Conservation (phyloP, 2,797 vertebrate species). For the Aythya fuligula region DNA sequence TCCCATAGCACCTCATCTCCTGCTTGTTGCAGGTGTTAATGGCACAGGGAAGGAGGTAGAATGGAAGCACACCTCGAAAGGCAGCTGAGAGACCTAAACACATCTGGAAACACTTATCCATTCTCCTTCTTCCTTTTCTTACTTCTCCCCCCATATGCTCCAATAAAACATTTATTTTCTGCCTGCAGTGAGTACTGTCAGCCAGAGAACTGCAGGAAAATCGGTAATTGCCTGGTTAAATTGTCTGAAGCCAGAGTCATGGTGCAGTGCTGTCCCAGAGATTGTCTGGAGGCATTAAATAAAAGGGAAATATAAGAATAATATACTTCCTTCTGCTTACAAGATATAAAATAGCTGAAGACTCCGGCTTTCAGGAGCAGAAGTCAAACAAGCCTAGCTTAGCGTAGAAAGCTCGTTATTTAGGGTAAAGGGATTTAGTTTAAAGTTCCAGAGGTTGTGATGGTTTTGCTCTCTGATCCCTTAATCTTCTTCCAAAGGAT, state of each 20-base stretch:
- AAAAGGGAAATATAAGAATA: conserved; percentile 14
- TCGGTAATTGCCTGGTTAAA: not conserved
- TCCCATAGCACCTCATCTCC: not conserved
- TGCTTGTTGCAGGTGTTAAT: not conserved
- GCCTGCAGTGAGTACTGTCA: not conserved
- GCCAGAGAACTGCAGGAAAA: not conserved
- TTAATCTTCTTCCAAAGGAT: conserved; percentile 45
- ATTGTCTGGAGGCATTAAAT: not conserved
- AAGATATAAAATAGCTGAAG: conserved; percentile 42
- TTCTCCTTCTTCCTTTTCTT: not conserved
- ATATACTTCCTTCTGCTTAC: conserved; percentile 10
- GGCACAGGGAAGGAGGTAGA: not conserved
- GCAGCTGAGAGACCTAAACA: not conserved
- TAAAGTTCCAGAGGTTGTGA: not conserved
- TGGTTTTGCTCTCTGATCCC: conserved; percentile 41
- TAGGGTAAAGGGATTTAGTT: conserved; percentile 54
- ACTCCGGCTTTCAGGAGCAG: not conserved
- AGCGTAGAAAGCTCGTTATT: conserved; percentile 51
- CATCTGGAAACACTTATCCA: not conserved
- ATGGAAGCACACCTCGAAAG: not conserved
- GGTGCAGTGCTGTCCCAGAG: not conserved
- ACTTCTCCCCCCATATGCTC: fast-evolving
- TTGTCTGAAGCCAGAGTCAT: not conserved
- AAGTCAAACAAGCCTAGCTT: conserved; percentile 22
- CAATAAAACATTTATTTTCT: not conserved